A percentile compares a stretch with the other conserved stretches of the same genome.
These are phyloP conservation scores for Drosophila paulistorum DNA, from an alignment of 1,140 invertebrate genomes.

Conservation along the genomic window DNA sequence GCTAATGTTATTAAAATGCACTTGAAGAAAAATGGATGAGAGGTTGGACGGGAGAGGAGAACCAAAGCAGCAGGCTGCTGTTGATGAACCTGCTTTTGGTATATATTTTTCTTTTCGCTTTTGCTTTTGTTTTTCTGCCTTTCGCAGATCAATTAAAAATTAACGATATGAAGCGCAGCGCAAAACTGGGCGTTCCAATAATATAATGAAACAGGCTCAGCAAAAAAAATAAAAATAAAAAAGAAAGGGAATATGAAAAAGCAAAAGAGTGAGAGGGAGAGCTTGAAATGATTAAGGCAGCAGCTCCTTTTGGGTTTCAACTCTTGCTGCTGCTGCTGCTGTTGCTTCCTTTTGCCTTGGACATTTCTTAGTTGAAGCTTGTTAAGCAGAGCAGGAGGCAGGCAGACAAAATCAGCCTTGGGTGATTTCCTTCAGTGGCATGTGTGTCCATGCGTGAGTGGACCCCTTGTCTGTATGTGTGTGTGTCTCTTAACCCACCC, in stretches of 20 bases:
- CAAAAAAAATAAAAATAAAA: neutral
- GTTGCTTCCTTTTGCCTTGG: slow-evolving; percentile 27
- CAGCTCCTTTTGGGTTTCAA: slow-evolving; percentile 36
- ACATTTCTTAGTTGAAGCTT: slow-evolving; percentile 29
- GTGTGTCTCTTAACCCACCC: slow-evolving; percentile 6
- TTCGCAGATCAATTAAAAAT: slow-evolving; percentile 82
- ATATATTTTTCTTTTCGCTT: slow-evolving; percentile 7
- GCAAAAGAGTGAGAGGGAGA: slow-evolving; percentile 39
- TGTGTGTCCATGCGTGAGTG: slow-evolving; percentile 6
- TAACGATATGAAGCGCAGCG: slow-evolving; percentile 81
- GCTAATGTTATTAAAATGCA: slow-evolving; percentile 79
- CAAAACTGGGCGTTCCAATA: slow-evolving; percentile 78
- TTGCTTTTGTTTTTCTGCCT: slow-evolving; percentile 28
- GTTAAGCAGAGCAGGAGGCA: slow-evolving; percentile 32
- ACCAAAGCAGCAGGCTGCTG: slow-evolving; percentile 8
- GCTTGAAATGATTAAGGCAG: slow-evolving; percentile 51
- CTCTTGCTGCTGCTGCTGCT: neutral
- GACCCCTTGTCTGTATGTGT: neutral
- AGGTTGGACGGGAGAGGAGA: neutral
- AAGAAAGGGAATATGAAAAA: neutral
- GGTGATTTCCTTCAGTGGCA: slow-evolving; percentile 44
- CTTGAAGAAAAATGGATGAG: slow-evolving; percentile 44
- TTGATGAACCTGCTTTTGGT: slow-evolving; percentile 47
- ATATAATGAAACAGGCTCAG: slow-evolving; percentile 77
- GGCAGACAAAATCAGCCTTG: slow-evolving; percentile 33